phyloP scores from a whole-genome alignment of 2,113 vertebrate genomes.

The Natator depressus region DNA sequence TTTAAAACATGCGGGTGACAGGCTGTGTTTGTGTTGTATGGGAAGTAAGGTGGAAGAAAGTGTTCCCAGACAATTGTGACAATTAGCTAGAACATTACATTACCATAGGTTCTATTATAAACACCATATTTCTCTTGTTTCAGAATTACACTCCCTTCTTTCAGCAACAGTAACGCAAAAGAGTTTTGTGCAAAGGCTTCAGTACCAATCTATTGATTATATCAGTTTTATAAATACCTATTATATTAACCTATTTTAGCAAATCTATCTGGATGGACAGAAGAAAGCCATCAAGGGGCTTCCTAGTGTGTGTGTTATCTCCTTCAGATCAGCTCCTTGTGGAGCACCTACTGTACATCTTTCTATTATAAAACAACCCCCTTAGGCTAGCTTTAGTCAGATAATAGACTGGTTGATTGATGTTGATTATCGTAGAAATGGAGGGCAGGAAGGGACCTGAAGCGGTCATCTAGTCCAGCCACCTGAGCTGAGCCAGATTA shows the following conservation, averaged over 20 bases:
- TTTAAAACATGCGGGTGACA: not conserved
- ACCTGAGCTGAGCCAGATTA: not conserved
- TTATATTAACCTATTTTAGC: not conserved
- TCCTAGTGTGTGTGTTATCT: not conserved
- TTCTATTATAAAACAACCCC: not conserved
- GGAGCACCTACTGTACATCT: not conserved
- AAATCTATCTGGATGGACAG: not conserved
- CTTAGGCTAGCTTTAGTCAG: not conserved
- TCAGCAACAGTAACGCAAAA: not conserved
- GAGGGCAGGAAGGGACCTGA: not conserved
- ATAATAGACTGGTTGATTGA: conserved; percentile 18
- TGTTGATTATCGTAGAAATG: not conserved
- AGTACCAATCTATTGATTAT: not conserved
- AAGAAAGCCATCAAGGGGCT: not conserved
- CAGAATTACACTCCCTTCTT: not conserved
- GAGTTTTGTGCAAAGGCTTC: not conserved
- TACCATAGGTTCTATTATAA: fast-evolving
- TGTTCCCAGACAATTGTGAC: not conserved
- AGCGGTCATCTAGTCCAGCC: not conserved
- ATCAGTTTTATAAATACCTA: not conserved
- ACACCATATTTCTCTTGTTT: not conserved
- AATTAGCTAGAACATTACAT: not conserved
- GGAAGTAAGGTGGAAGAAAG: not conserved
- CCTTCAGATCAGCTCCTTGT: not conserved
- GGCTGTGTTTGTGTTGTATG: not conserved